Evolutionary conservation across 1,140 invertebrate species (phyloP), one percentile per base, ranked within the genome.

Genomic region (Drosophila cardini): DNA sequence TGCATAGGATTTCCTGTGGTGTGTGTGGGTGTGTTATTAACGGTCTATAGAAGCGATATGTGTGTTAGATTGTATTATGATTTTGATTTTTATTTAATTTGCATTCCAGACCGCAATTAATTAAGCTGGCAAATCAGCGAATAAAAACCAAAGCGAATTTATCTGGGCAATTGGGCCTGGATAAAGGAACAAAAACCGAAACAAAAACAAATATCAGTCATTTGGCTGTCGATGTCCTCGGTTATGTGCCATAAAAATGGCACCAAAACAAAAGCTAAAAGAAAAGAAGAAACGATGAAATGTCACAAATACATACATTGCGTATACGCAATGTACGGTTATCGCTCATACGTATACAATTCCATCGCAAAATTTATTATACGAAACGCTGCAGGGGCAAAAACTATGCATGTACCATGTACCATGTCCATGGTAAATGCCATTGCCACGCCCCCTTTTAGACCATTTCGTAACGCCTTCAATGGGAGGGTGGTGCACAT

Each of bases 181-280:
- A 26, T 26, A 26, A 26, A 13, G 53, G 36, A 78, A 65, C 53
- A 42, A 13, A 18, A 48, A n/a, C n/a, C n/a, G n/a, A n/a, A 13
- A 53, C 40, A 46, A 52, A 55, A 67, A 68, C 61, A 83, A 83
- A 76, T 65, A 72, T 45, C 46, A 62, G 65, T 53, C 67, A 83
- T 73, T 84, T 62, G 58, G 38, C 71, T 76, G 79, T 72, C 76
- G 53, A 68, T 78, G 67, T 61, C 40, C n/a, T 72, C 58, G 62
- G 75, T 78, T 84, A 84, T 80, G 81, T 52, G 48, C 78, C 67
- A 81, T 86, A 85, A 85, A 89, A 83, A 50, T 58, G 50, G 50
- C 32, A 64, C 60, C 52, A 40, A 57, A 43, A 55, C 43, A 38
- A 32, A 60, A 36, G 5, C 32, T 15, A 26, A 40, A 55, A 43